A percentile compares a stretch with the other conserved stretches of the same genome.
phyloP scores from a whole-genome alignment of 2,888 invertebrate genomes.

The Heterodera filipjevi region DNA sequence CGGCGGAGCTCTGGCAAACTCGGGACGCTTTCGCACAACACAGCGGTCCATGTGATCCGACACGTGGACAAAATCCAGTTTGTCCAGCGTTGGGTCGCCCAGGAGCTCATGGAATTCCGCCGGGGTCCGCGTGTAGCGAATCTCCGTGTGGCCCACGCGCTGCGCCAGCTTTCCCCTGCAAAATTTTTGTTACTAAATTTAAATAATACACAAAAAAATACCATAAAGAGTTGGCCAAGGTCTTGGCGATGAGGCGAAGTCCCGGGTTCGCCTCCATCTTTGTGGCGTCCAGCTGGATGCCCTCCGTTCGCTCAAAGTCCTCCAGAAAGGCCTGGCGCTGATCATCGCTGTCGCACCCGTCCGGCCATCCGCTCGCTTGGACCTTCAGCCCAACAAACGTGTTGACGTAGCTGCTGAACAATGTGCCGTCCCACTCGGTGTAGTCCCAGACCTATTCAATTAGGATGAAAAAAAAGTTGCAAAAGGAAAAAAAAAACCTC shows the following conservation, averaged over 20 bases:
- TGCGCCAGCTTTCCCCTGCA: conserved; percentile 31
- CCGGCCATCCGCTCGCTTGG: conserved; percentile 36
- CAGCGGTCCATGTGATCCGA: conserved; percentile 24
- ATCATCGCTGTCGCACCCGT: neutral
- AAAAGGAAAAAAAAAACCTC: neutral
- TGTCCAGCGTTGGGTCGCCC: conserved; percentile 2
- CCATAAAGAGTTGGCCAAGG: conserved; percentile 31
- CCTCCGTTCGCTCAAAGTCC: neutral
- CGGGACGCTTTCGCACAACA: neutral
- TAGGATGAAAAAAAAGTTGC: neutral
- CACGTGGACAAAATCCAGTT: conserved; percentile 20
- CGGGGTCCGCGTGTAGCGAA: conserved; percentile 16
- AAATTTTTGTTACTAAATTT: neutral
- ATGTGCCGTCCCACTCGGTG: neutral
- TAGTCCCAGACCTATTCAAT: conserved; percentile 1
- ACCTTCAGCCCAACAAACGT: conserved; percentile 1
- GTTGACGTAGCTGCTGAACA: conserved; percentile 14
- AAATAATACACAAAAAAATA: neutral
- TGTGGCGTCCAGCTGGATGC: neutral
- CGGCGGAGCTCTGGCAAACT: conserved; percentile 1
- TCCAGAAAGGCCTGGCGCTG: conserved; percentile 12
- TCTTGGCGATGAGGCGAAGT: conserved; percentile 27
- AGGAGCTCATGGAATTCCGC: conserved; percentile 15
- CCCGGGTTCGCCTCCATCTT: conserved; percentile 26
- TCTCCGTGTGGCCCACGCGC: neutral